Base-by-base conservation (phyloP, 2,888 invertebrate species). In the Mesorhabditis sp. region DNA sequence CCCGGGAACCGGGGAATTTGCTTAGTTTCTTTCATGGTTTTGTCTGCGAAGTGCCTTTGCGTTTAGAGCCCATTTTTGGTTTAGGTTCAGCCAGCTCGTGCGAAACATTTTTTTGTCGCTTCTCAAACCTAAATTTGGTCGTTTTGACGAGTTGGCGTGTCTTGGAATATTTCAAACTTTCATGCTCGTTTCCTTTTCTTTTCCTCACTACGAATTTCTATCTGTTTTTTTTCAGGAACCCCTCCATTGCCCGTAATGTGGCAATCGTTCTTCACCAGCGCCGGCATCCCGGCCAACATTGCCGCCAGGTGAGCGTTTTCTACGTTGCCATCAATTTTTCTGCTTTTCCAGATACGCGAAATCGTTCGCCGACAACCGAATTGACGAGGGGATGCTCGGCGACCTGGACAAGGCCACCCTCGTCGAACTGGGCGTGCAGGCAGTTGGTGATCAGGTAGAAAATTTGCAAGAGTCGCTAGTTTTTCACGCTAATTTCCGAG, bases 401-500 rank as follows among this genome's bases (percentile, higher is more conserved):
- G 80, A 80, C 45, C 68, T 81, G 61, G 80, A 80, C 66, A 79
- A 77, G 70, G 66, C 74, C 41, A 79, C 79, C 6, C 72, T 80
- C 4, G 43, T 71, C 5, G 75, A 79, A 44, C 67, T 80, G 15
- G 80, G 80, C 42, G 76, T 80, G 5, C 74, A 72, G 5, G 76
- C 77, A 6, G 75, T 80, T 10, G 80, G 80, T 41, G 80, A 80
- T 69, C 80, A 80, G 72, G 80, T 80, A 45, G 44, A n/a, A 50
- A 50, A 50, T 28, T 6, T 7, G 63, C 6, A 63, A 63, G n/a
- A 10, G 15, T n/a, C 28, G n/a, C 13, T 63, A 63, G 63, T n/a
- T n/a, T 10, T 7, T n/a, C 28, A 28, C 28, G 28, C 28, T 28
- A 28, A 28, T 28, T 28, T 28, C 28, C 28, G 28, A 28, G 28